Evolutionary conservation across 1,140 invertebrate genomes (phyloP), one percentile per base, ranked within the genome.

Genomic region (Drosophila sp.): DNA sequence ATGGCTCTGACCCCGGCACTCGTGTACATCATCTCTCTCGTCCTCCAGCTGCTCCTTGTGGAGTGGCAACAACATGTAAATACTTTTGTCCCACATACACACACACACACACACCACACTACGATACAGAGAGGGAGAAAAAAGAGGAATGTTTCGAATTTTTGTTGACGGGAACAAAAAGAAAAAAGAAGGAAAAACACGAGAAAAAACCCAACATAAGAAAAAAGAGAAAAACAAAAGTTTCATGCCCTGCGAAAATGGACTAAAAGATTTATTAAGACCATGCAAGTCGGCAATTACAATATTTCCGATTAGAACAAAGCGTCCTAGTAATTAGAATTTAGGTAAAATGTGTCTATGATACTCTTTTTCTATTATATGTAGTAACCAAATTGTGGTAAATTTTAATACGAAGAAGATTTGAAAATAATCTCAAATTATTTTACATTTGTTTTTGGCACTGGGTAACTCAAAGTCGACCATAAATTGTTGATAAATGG

Each of bases 51-150:
- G 30, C 62, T 33, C 35, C 33, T 68, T 38, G 8, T 60, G 72
- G 83, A 76, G 79, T 76, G 72, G 83, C 79, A 87, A 89, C 63
- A 72, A 86, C 83, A 86, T 89, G 82, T 86, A 83, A 87, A 87
- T 86, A 83, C 84, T 83, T 87, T 73, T 73, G 56, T 35, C 44
- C 27, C 44, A 27, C 57, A 25, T 41, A 74, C 71, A 56, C 40
- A 17, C 17, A n/a, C 57, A 72, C 47, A 33, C 69, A 66, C 55
- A 58, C 35, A 64, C 32, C 32, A 72, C 71, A 60, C 32, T 32
- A 35, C 63, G 67, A 71, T 60, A 74, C 41, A 74, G 55, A 71
- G 11, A 25, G 54, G 32, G 50, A 55, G 27, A 56, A 54, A 32
- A 50, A 35, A 33, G 55, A 61, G 62, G 82, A 60, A 74, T 77